Conservation (phyloP, 37 sponge, comb jelly and placozoan species). For the Agelas oroides region DNA sequence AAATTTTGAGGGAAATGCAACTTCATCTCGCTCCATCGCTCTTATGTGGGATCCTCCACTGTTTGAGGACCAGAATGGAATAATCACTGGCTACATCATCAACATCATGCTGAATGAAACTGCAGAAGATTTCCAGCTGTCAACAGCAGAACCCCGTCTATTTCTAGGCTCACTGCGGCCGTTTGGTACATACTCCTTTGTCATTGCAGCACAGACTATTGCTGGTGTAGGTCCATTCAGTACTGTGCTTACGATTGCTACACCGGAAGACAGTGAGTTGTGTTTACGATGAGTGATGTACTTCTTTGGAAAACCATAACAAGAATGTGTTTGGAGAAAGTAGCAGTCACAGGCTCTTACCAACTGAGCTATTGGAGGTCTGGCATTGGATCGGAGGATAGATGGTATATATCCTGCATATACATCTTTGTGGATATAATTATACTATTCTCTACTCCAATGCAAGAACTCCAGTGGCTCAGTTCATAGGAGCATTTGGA, state of each 20-base stretch:
- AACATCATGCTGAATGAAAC: not conserved
- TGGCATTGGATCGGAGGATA: too few species aligned
- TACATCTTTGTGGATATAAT: too few species aligned
- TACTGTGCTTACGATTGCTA: not conserved
- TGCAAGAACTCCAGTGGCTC: too few species aligned
- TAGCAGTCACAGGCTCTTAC: too few species aligned
- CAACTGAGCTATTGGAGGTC: too few species aligned
- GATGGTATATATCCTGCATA: too few species aligned
- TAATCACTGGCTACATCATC: conserved; percentile 22
- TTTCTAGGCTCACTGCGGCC: not conserved
- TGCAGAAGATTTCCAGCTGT: not conserved
- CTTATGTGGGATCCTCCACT: conserved; percentile 30
- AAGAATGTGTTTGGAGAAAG: too few species aligned
- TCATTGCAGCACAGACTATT: conserved; percentile 15
- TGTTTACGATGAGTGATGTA: too few species aligned
- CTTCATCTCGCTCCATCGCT: not conserved
- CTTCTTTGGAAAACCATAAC: too few species aligned
- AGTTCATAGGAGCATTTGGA: too few species aligned
- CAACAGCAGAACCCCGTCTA: not conserved
- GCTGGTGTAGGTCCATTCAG: conserved; percentile 17
- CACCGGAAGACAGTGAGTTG: conserved; percentile 31
- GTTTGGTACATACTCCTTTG: not conserved
- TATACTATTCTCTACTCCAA: too few species aligned
- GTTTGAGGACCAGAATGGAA: conserved; percentile 20
- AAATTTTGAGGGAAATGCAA: not conserved